Conservation (phyloP, 1,140 invertebrate genomes). For the Zaprionus ornatus region DNA sequence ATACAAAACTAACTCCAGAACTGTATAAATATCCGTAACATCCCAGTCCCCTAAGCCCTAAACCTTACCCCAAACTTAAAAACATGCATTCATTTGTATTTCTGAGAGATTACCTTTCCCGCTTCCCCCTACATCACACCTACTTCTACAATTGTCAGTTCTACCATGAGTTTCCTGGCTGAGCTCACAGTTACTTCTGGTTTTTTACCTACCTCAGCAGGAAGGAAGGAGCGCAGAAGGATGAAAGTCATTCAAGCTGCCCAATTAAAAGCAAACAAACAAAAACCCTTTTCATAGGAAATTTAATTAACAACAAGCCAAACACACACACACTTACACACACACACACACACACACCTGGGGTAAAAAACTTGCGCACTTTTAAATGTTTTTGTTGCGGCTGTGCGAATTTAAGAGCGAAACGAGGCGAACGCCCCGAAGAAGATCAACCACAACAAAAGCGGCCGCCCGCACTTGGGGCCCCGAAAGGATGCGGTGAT, state of each 20-base stretch:
- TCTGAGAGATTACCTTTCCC: not conserved
- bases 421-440: constrained; percentile 13
- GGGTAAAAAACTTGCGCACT: constrained; percentile 43
- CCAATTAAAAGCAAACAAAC: constrained; percentile 32
- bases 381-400: constrained; percentile 63
- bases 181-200: not conserved
- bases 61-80: too few species aligned
- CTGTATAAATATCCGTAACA: not conserved
- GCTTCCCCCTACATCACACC: not conserved
- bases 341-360: not conserved
- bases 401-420: constrained; percentile 35
- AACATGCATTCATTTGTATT: too few species aligned
- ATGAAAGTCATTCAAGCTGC: constrained; percentile 4
- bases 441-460: constrained; percentile 68
- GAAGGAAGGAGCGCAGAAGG: not conserved
- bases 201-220: constrained; percentile 8
- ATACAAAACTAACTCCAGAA: not conserved
- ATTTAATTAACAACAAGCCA: constrained; percentile 50
- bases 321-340: constrained; percentile 22
- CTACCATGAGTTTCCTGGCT: not conserved
- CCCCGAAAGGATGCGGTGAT: constrained; percentile 6
- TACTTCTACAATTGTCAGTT: not conserved
- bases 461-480: not conserved
- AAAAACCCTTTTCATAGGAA: constrained; percentile 43
- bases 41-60: too few species aligned